Conservation (phyloP, 2,797 vertebrate genomes). For the Denticeps clupeoides region DNA sequence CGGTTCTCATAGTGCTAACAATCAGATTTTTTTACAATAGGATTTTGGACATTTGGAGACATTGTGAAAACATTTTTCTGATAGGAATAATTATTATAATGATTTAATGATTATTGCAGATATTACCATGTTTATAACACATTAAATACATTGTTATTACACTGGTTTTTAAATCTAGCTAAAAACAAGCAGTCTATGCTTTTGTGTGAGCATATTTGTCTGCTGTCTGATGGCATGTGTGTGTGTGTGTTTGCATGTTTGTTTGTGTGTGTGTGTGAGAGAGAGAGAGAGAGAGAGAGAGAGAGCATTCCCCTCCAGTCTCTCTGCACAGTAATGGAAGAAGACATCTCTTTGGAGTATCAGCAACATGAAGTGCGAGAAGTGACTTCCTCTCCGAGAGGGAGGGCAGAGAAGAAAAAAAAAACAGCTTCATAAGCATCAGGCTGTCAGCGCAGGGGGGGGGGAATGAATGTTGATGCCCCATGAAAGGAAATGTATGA, state of each 20-base stretch:
- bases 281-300: background rate
- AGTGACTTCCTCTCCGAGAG: constrained; percentile 10
- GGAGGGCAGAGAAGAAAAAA: constrained; percentile 3
- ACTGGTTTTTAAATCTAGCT: no score
- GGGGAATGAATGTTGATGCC: constrained; percentile 49
- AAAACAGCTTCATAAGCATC: constrained; percentile 36
- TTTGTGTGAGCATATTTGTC: background rate
- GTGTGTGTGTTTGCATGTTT: no score
- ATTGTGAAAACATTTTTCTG: no score
- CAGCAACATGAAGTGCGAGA: constrained; percentile 22
- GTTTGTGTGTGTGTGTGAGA: background rate
- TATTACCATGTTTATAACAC: no score
- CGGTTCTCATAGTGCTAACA: no score
- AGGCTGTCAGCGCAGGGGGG: constrained; percentile 33
- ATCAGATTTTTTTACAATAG: no score
- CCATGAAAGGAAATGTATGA: constrained; percentile 45
- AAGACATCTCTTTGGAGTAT: constrained; percentile 24
- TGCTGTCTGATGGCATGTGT: background rate
- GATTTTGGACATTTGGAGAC: no score
- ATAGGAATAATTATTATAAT: no score
- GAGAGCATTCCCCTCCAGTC: constrained; percentile 16
- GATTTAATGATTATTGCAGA: no score
- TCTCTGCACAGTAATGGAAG: constrained; percentile 25
- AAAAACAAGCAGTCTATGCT: no score
- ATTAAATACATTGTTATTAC: no score